Base-by-base conservation (phyloP, 2,113 vertebrate genomes). In the Eudorcas thomsonii region DNA sequence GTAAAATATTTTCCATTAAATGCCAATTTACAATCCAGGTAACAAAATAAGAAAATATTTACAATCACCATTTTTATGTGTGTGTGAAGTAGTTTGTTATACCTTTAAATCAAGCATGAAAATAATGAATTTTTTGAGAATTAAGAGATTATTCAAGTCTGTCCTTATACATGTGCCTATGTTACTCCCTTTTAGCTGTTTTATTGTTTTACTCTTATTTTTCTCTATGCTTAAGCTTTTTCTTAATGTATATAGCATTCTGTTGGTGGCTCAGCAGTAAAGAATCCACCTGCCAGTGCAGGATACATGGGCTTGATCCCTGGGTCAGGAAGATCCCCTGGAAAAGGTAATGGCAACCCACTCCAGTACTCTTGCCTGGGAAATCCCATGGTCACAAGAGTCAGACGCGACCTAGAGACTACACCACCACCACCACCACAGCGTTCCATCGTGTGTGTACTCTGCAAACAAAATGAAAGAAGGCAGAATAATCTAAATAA, bases 41-140 rank as follows among this genome's bases (percentile, higher is more conserved):
- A 82, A 87, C 62, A 43, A 95, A 96, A 88, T 71, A 92, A 77
- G 60, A 85, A 92, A 48, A 78, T 84, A 82, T 91, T 78, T 95
- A 26, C 60, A 62, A 30, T 67, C 36, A 71, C 11, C 19, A 33
- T n/a, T 86, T 86, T 48, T 28, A 28, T 74, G 15, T 5, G 6
- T 54, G 0, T 90, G 30, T 80, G 74, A 80, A 88, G 10, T 59
- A 59, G 36, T 90, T 67, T 91, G 28, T 87, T 74, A 81, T 88
- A 39, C 25, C 12, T 14, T 39, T 26, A 84, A 81, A 33, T 81
- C 81, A 96, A 86, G n/a, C 39, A 45, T 82, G 17, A 94, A 90
- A 93, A 84, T 59, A 12, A 77, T 62, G 67, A 77, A 50, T 57
- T 94, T 8, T 7, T 19, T 81, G 8, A 36, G 48, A 88, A 67